These are phyloP conservation scores for Pandion haliaetus DNA, from an alignment of 2,113 vertebrate species.

Conservation along the genomic window DNA sequence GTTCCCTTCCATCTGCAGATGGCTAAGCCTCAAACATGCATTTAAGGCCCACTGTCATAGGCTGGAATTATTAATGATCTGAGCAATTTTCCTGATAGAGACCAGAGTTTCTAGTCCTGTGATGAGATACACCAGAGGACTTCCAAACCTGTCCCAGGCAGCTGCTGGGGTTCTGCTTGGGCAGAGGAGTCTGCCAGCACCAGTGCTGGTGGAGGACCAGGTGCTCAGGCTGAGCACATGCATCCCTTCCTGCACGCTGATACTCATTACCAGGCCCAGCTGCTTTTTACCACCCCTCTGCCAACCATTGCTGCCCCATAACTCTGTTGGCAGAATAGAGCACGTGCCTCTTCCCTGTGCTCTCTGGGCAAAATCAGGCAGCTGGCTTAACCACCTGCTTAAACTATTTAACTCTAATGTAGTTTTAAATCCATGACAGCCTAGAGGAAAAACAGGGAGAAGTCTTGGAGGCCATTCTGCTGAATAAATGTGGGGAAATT, in stretches of 20 bases:
- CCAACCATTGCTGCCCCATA: not conserved
- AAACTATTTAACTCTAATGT: not conserved
- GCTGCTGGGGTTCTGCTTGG: not conserved
- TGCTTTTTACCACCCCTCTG: constrained; percentile 7
- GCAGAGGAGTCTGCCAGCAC: not conserved
- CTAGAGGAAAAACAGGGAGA: not conserved
- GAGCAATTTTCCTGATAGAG: not conserved
- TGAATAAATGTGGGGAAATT: not conserved
- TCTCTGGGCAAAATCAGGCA: not conserved
- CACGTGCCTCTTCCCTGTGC: not conserved
- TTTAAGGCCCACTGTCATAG: not conserved
- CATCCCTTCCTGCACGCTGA: not conserved
- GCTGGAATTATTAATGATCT: not conserved
- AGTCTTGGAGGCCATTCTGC: not conserved
- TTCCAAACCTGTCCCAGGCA: not conserved
- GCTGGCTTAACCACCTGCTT: not conserved
- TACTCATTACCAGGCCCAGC: not conserved
- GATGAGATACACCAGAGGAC: not conserved
- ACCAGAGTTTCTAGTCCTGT: not conserved
- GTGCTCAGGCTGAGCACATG: not conserved
- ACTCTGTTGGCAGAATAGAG: not conserved
- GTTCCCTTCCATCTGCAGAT: not conserved
- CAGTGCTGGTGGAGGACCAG: not conserved
- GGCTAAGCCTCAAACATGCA: not conserved
- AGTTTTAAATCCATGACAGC: not conserved